Conservation (phyloP, 2,797 vertebrate species). For the Hemitrygon akajei region DNA sequence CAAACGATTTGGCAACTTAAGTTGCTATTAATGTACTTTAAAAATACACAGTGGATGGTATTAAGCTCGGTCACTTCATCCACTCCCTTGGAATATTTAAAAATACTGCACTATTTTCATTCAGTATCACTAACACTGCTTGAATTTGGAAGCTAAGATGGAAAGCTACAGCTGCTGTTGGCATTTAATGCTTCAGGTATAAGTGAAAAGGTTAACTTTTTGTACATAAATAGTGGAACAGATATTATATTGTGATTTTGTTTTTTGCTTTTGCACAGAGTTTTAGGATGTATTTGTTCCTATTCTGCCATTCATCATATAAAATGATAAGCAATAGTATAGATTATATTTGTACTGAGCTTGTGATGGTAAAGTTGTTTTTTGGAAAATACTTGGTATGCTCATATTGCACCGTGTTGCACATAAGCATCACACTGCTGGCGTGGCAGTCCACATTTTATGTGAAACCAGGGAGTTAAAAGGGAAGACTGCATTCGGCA, state of each 20-base stretch:
- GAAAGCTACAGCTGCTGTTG: slow-evolving; percentile 8
- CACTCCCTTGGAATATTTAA: background rate
- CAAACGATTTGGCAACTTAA: slow-evolving; percentile 38
- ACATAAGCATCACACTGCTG: background rate
- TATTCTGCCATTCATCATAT: slow-evolving; percentile 15
- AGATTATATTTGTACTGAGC: slow-evolving; percentile 26
- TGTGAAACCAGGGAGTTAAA: background rate
- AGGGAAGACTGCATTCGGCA: background rate
- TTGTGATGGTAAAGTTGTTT: slow-evolving; percentile 16
- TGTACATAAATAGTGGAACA: slow-evolving; percentile 1
- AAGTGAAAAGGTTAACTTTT: slow-evolving; percentile 2
- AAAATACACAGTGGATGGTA: too few species aligned
- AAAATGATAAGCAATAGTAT: background rate
- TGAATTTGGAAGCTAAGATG: slow-evolving; percentile 1
- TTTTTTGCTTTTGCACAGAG: slow-evolving; percentile 24
- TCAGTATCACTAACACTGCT: background rate
- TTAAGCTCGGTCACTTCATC: background rate
- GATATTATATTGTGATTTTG: slow-evolving; percentile 18
- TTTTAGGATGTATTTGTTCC: slow-evolving; percentile 28
- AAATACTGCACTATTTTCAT: slow-evolving; percentile 33
- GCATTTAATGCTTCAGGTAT: background rate
- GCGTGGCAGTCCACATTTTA: background rate
- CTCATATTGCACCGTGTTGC: slow-evolving; percentile 10
- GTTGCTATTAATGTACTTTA: slow-evolving; percentile 2
- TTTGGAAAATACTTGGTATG: slow-evolving; percentile 3